These are phyloP conservation scores for Enchytraeus crypticus DNA, from an alignment of 2,888 invertebrate species.

Conservation along the genomic window DNA sequence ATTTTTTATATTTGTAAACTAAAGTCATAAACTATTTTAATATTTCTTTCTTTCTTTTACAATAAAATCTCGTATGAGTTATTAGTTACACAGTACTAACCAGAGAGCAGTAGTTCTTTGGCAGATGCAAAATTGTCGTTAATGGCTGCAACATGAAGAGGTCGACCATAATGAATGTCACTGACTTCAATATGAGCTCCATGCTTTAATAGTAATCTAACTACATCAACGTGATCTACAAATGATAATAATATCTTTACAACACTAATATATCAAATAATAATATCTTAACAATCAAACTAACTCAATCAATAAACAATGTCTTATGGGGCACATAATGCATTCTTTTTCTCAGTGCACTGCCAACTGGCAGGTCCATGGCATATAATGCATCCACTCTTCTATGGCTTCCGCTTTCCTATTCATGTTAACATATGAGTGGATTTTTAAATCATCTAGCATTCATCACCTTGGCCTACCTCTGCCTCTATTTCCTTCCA, in stretches of 20 bases:
- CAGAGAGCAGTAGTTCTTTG: constrained; percentile 2
- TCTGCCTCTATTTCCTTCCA: too few species aligned
- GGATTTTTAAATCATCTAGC: too few species aligned
- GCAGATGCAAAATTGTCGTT: constrained; percentile 4
- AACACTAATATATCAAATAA: not conserved
- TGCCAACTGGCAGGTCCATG: too few species aligned
- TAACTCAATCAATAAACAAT: not conserved
- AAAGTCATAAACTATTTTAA: too few species aligned
- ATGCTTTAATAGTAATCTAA: constrained; percentile 36
- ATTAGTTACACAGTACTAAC: not conserved
- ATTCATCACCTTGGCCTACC: too few species aligned
- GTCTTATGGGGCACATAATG: not conserved
- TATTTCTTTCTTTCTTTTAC: not conserved
- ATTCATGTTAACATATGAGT: too few species aligned
- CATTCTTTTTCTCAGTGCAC: not conserved
- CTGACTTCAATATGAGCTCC: constrained; percentile 3
- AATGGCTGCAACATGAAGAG: constrained; percentile 17
- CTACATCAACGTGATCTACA: constrained; percentile 53
- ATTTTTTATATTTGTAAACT: too few species aligned
- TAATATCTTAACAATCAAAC: not conserved
- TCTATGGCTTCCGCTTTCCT: too few species aligned
- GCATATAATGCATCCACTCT: too few species aligned
- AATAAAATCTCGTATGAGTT: not conserved
- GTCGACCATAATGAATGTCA: constrained; percentile 9
- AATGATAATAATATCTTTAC: not conserved